A percentile compares a stretch with the other conserved stretches of the same genome.
Conservation (phyloP, 2,113 vertebrate species). For the Crotalus tigris region DNA sequence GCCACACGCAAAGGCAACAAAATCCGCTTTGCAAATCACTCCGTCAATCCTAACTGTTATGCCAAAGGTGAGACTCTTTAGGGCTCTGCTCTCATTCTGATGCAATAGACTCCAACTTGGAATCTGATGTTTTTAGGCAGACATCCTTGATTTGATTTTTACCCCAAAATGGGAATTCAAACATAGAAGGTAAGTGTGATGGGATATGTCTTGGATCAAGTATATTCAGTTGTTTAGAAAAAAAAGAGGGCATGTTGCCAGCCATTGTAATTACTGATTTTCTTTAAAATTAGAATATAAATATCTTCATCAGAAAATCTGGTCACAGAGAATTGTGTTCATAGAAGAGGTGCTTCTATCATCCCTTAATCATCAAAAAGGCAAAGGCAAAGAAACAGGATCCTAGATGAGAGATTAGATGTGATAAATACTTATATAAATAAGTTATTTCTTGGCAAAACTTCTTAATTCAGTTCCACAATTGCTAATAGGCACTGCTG, state of each 20-base stretch:
- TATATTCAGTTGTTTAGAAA: too few relatives aligned
- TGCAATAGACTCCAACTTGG: not conserved
- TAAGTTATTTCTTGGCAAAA: not conserved
- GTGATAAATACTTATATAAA: not conserved
- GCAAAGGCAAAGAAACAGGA: not conserved
- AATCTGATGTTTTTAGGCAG: not conserved
- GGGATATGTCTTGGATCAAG: not conserved
- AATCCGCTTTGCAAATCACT: slow-evolving; percentile 99
- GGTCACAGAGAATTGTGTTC: too few relatives aligned
- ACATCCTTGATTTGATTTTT: not conserved
- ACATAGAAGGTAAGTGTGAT: not conserved
- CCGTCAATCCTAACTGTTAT: slow-evolving; percentile 97
- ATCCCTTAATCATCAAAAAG: not conserved
- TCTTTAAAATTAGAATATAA: not conserved
- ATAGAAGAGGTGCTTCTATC: not conserved
- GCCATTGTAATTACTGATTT: not conserved
- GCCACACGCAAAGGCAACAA: slow-evolving; percentile 99
- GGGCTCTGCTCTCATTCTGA: not conserved
- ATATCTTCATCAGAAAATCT: not conserved
- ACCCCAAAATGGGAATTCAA: not conserved
- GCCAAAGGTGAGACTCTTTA: slow-evolving; percentile 86
- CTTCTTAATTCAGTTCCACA: not conserved
- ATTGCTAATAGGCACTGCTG: not conserved
- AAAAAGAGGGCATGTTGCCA: not conserved
- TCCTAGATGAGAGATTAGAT: not conserved